These are phyloP conservation scores for Calycopis cecrops DNA, from an alignment of 1,140 invertebrate species.

Conservation along the genomic window DNA sequence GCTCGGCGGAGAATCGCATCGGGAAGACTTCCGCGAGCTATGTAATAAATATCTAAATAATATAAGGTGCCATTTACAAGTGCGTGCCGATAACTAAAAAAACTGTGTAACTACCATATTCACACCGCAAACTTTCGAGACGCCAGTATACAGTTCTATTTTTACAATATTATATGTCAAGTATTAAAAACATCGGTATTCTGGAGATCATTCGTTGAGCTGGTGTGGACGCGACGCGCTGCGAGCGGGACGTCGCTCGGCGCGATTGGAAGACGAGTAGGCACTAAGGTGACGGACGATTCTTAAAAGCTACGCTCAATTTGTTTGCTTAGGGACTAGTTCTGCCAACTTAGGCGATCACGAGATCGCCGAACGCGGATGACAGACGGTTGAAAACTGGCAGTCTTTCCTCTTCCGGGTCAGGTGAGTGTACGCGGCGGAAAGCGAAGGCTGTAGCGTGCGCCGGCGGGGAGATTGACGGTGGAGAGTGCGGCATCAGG, in stretches of 20 bases:
- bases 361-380: slow-evolving; percentile 77
- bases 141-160: slow-evolving; percentile 62
- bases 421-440: slow-evolving; percentile 55
- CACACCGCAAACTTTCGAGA: slow-evolving; percentile 73
- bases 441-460: slow-evolving; percentile 64
- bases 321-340: slow-evolving; percentile 63
- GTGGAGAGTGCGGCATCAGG: slow-evolving; percentile 55
- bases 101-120: slow-evolving; percentile 55
- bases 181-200: slow-evolving; percentile 62
- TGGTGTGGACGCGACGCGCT: slow-evolving; percentile 58
- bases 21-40: slow-evolving; percentile 71
- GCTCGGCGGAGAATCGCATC: slow-evolving; percentile 70
- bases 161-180: slow-evolving; percentile 61
- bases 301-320: slow-evolving; percentile 59
- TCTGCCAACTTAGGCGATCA: slow-evolving; percentile 66
- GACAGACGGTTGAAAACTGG: slow-evolving; percentile 85
- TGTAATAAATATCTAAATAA: slow-evolving; percentile 70
- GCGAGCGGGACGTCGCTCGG: slow-evolving; percentile 56
- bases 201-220: slow-evolving; percentile 74
- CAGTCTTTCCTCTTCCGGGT: slow-evolving; percentile 74
- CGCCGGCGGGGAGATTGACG: slow-evolving; percentile 71
- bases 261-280: slow-evolving; percentile 64
- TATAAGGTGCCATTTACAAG: slow-evolving; percentile 72
- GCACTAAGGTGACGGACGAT: slow-evolving; percentile 67
- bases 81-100: slow-evolving; percentile 69